Percentiles rank a stretch among this genome's conserved stretches.
Evolutionary conservation across 2,888 invertebrate species (phyloP).

Genomic region (Harpalus rubripes): DNA sequence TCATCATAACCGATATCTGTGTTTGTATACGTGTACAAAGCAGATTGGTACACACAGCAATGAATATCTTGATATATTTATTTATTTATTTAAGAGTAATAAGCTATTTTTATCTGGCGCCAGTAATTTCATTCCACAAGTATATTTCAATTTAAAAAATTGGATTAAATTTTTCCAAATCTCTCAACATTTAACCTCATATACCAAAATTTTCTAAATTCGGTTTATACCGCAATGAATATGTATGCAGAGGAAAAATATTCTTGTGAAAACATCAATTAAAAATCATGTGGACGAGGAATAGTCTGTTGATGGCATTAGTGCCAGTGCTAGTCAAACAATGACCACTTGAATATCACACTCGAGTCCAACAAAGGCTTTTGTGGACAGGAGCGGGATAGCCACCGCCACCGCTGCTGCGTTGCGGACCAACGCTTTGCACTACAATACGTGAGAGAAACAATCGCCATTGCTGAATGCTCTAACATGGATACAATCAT

Average conservation of each 20-base stretch:
- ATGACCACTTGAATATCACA: constrained; percentile 39
- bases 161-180: background rate
- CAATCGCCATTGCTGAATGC: constrained; percentile 12
- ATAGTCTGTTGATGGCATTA: constrained; percentile 19
- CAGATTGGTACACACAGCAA: no score
- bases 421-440: constrained; percentile 30
- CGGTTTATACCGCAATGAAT: background rate
- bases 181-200: background rate
- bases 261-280: constrained; percentile 6
- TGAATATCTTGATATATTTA: no score
- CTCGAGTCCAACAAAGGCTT: constrained; percentile 37
- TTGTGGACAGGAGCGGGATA: constrained; percentile 12
- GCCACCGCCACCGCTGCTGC: background rate
- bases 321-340: constrained; percentile 43
- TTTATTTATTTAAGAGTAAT: no score
- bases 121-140: no score
- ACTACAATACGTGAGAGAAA: constrained; percentile 42
- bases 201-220: no score
- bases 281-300: constrained; percentile 1
- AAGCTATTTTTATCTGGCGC: no score
- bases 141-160: background rate
- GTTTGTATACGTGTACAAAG: no score
- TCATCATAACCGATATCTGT: no score
- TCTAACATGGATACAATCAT: constrained; percentile 31
- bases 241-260: background rate